Conservation (phyloP, 92 coral and sea anemone genomes). For the Blastomussa wellsi region DNA sequence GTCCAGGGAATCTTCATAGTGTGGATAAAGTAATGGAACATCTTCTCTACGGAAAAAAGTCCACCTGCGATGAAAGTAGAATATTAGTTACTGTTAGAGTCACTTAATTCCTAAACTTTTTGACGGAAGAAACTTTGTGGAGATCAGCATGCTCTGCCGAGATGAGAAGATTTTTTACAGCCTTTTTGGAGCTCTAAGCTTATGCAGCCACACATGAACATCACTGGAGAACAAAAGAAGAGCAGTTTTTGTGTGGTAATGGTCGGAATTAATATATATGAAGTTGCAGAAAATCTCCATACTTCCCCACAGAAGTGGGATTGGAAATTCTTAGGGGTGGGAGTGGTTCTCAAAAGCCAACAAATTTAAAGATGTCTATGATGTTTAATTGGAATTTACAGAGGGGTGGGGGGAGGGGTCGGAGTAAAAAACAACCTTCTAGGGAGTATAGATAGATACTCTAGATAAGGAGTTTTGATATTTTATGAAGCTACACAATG, state of each 20-base stretch:
- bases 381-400: no score
- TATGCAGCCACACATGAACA: background rate
- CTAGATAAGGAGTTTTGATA: no score
- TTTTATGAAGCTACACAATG: no score
- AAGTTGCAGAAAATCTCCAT: no score
- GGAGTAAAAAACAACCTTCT: no score
- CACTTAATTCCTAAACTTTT: background rate
- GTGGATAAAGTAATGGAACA: constrained; percentile 66
- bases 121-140: background rate
- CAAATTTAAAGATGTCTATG: no score
- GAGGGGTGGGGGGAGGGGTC: no score
- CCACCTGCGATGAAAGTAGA: constrained; percentile 42
- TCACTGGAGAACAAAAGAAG: background rate
- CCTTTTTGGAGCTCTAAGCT: background rate
- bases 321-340: no score
- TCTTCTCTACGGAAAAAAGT: constrained; percentile 61
- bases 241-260: background rate
- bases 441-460: no score
- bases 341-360: no score
- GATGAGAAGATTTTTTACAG: background rate
- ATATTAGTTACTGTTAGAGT: background rate
- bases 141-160: background rate
- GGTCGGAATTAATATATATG: background rate
- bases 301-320: no score
- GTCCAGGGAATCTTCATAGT: constrained; percentile 64